Evolutionary conservation across 2,113 vertebrate species (phyloP).

Genomic region (Gymnorhina tibicen): DNA sequence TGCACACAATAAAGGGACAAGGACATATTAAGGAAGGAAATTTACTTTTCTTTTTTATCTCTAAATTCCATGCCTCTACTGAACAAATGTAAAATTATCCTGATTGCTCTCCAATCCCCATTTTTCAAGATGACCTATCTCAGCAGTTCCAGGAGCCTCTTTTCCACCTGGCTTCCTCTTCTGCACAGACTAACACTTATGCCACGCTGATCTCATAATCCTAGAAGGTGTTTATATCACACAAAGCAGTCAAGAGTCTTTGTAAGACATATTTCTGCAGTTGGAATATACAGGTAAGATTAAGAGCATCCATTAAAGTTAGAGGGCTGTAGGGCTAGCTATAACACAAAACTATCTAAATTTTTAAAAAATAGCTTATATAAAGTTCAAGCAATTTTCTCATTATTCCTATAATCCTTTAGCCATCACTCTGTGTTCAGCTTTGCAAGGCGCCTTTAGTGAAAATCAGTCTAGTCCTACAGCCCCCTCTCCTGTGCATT

Average conservation of each 20-base stretch:
- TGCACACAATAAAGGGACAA: not conserved
- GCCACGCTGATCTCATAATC: not conserved
- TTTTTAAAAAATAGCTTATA: rapidly evolving
- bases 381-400: not conserved
- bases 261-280: not conserved
- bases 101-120: not conserved
- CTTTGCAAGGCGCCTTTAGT: not conserved
- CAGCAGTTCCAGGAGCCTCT: not conserved
- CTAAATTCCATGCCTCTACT: not conserved
- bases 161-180: not conserved
- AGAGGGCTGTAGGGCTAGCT: not conserved
- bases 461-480: constrained; percentile 39
- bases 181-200: not conserved
- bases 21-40: not conserved
- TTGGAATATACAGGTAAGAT: not conserved
- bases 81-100: not conserved
- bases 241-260: not conserved
- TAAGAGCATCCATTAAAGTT: not conserved
- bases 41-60: not conserved
- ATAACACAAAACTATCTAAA: not conserved
- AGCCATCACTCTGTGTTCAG: not conserved
- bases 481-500: constrained; percentile 74
- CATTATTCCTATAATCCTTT: not conserved
- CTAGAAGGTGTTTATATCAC: not conserved
- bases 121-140: not conserved